Evolutionary conservation across 2,888 invertebrate species (phyloP).

Genomic region (Holacanthella duospinosa): DNA sequence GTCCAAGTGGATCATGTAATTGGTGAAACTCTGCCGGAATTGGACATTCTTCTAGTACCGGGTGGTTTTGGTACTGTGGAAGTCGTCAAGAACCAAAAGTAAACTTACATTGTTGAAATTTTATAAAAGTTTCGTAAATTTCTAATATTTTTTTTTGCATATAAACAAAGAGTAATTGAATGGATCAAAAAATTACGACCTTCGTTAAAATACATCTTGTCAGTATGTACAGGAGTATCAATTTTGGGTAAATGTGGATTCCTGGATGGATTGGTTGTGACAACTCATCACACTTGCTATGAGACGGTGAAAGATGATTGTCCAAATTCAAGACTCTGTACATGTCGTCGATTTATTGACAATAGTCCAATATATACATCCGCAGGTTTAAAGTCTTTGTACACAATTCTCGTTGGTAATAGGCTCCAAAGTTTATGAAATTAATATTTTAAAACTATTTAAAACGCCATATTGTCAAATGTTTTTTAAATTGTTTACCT

Average conservation of each 20-base stretch:
- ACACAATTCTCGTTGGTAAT: background rate
- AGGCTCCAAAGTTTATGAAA: background rate
- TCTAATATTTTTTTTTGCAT: background rate
- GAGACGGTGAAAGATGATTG: background rate
- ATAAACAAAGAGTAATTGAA: background rate
- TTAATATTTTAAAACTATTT: background rate
- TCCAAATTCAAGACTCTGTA: conserved; percentile 7
- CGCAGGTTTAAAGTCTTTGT: background rate
- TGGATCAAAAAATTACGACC: conserved; percentile 7
- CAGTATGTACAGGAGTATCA: conserved; percentile 10
- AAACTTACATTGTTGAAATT: background rate
- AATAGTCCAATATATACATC: conserved; percentile 2
- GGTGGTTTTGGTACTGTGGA: conserved; percentile 3
- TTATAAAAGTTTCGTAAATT: background rate
- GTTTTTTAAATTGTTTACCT: background rate
- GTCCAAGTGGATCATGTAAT: conserved; percentile 2
- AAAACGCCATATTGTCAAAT: background rate
- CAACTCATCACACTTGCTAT: background rate
- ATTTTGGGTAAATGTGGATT: background rate
- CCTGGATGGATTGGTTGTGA: background rate
- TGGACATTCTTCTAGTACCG: conserved; percentile 6
- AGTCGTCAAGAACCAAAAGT: background rate
- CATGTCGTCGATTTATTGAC: conserved; percentile 7
- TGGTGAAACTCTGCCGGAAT: background rate
- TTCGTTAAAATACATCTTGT: background rate